Base-by-base conservation (phyloP, 2,888 invertebrate species). In the Aphodius sticticus region DNA sequence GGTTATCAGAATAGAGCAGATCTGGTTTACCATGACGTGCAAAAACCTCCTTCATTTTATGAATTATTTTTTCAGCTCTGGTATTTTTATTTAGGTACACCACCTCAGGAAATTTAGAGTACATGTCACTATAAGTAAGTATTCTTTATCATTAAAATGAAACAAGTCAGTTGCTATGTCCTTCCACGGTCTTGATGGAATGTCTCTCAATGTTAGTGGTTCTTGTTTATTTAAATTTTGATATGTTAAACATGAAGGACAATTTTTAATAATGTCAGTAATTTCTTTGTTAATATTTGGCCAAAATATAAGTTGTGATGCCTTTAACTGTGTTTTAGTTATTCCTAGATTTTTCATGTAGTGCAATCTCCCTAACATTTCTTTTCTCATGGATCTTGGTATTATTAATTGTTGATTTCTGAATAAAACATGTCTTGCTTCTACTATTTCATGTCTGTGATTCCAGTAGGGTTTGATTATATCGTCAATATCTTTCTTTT, bases 321-420 rank as follows among this genome's bases (percentile, higher is more conserved):
- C 85, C 78, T 81, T 81, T 37, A 69, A 12, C 26, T 81, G 76
- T 7, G 82, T 83, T 81, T 83, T 83, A 15, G 82, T 81, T 35
- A 84, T 83, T 3, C 86, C 85, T 78, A 84, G 79, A 79, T 86
- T 85, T 36, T 81, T n/a, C n/a, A n/a, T 79, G 78, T 82, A 81
- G 80, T 85, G 85, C 37, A 85, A 69, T 16, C 79, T 78, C 15
- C 80, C 79, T 76, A 86, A 78, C n/a, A 84, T 82, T 74, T 82
- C 82, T 35, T 12, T 74, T 78, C 84, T 79, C 79, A 84, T 53
- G 26, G 36, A 26, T 77, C 79, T 78, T 35, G 85, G 85, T 26
- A 86, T 83, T 6, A 85, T 81, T n/a, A 84, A 38, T 38, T 38
- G 38, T 6, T 6, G 6, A 38, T 38, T 38, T 38, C 38, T 38